phyloP scores from a whole-genome alignment of 2,113 vertebrate genomes.

The Gorsachius goisagi region DNA sequence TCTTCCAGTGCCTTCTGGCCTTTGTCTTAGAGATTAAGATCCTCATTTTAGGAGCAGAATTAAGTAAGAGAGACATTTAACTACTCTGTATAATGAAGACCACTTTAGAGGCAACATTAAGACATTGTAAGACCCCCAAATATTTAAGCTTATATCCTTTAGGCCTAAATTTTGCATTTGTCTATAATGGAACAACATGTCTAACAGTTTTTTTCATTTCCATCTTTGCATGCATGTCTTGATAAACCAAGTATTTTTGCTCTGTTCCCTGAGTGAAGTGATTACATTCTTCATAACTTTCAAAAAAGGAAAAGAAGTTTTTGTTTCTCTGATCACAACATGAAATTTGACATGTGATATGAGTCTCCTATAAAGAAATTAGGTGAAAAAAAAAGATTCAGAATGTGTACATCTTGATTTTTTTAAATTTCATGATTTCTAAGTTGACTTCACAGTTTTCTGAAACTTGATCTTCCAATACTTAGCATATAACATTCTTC shows the following conservation, averaged over 20 bases:
- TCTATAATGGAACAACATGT: not conserved
- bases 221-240: not conserved
- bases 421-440: not conserved
- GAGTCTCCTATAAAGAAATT: not conserved
- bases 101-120: not conserved
- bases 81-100: not conserved
- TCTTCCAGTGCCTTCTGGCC: not conserved
- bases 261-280: not conserved
- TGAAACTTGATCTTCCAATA: not conserved
- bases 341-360: not conserved
- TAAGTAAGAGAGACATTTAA: not conserved
- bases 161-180: not conserved
- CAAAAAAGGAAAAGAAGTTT: not conserved
- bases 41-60: not conserved
- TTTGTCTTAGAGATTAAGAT: not conserved
- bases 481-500: not conserved
- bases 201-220: not conserved
- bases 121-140: not conserved
- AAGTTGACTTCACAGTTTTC: not conserved
- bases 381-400: not conserved
- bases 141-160: not conserved
- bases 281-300: not conserved
- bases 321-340: not conserved
- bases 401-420: not conserved
- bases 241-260: not conserved